Conservation (phyloP, 2,797 vertebrate species). For the Trichosurus vulpecula region DNA sequence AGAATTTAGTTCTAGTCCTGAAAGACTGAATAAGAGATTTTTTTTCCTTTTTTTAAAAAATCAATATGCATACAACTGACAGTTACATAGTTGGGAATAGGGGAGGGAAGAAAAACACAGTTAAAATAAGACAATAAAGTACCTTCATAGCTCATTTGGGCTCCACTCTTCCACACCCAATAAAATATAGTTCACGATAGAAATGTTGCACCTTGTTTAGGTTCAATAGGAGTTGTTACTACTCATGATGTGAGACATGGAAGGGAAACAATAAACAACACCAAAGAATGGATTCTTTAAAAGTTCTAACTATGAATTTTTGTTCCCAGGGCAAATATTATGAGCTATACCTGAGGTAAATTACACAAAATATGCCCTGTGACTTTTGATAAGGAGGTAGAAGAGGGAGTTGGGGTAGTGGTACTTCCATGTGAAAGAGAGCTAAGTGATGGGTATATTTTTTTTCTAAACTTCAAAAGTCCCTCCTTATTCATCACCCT, state of each 20-base stretch:
- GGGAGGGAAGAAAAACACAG: neutral
- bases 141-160: neutral
- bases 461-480: too few species aligned
- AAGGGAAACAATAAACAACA: neutral
- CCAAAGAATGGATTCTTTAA: neutral
- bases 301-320: neutral
- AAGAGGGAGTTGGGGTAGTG: neutral
- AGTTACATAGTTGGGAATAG: neutral
- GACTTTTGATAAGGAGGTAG: neutral
- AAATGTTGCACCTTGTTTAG: too few species aligned
- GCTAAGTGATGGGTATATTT: too few species aligned
- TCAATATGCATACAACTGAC: neutral
- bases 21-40: neutral
- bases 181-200: neutral
- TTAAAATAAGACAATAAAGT: neutral
- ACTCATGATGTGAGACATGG: neutral
- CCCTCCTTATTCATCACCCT: too few species aligned
- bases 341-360: fast-evolving
- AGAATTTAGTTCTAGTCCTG: neutral
- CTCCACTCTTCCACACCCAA: neutral
- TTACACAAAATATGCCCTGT: neutral
- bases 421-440: neutral
- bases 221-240: neutral
- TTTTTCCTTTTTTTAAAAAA: neutral
- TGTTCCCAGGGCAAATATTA: neutral